Conservation (phyloP, 2,797 vertebrate species). For the Anniella stebbinsi region DNA sequence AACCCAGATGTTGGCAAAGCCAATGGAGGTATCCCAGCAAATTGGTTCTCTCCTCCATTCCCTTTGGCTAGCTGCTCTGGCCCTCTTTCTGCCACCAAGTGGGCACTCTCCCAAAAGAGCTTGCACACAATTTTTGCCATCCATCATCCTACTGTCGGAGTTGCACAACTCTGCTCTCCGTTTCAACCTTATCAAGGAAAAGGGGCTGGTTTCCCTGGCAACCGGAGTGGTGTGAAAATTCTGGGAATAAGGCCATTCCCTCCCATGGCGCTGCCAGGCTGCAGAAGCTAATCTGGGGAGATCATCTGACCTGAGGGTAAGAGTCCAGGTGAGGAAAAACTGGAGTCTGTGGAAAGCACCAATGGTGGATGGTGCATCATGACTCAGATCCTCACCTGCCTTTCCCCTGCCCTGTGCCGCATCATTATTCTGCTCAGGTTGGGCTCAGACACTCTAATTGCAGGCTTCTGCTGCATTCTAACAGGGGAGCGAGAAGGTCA, state of each 20-base stretch:
- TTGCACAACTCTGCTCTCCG: background rate
- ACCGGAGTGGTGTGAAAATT: background rate
- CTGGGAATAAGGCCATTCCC: background rate
- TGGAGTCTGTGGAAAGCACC: rapidly evolving
- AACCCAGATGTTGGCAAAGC: too few relatives aligned
- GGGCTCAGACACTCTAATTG: too few relatives aligned
- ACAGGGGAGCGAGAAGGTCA: too few relatives aligned
- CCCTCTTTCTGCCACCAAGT: background rate
- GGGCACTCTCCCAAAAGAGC: background rate
- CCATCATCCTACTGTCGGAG: background rate
- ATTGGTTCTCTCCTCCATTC: background rate
- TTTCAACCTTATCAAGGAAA: background rate
- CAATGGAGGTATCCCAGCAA: too few relatives aligned
- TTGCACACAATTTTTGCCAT: background rate
- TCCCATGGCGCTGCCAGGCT: background rate
- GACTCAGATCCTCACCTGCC: background rate
- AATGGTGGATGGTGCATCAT: background rate
- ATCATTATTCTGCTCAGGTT: too few relatives aligned
- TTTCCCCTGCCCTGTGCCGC: rapidly evolving
- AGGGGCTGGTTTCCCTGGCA: slow-evolving; percentile 31
- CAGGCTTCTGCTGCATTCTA: too few relatives aligned
- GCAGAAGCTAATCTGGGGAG: background rate
- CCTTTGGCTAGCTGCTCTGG: background rate
- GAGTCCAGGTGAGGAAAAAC: background rate
- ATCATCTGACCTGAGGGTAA: background rate